Conservation (phyloP, 2,113 vertebrate genomes). For the Saiga tatarica region DNA sequence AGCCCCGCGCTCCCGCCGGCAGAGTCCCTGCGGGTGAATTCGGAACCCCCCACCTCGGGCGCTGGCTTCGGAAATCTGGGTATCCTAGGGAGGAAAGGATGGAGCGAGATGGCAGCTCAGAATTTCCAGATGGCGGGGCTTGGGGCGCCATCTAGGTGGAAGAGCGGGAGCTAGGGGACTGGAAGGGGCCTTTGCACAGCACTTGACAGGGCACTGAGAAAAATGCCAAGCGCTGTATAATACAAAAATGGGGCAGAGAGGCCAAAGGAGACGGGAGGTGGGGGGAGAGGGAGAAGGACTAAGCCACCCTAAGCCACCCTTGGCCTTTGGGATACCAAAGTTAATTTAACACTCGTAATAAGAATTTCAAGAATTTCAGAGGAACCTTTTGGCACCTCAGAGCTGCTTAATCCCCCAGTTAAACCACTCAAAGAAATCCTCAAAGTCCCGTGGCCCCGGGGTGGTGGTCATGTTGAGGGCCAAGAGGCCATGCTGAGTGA, state of each 20-base stretch:
- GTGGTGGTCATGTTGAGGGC: neutral
- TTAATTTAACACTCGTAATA: neutral
- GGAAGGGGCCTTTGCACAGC: slow-evolving; percentile 34
- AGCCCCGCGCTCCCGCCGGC: neutral
- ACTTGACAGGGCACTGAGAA: neutral
- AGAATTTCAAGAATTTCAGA: neutral
- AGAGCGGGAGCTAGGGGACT: slow-evolving; percentile 29
- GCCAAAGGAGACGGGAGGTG: neutral
- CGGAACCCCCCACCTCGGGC: neutral
- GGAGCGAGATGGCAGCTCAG: neutral
- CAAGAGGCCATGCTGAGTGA: neutral
- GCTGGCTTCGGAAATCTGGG: neutral
- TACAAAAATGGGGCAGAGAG: neutral
- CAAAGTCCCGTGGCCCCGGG: neutral
- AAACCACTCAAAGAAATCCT: slow-evolving; percentile 21
- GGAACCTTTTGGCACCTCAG: neutral
- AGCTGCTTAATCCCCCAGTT: neutral
- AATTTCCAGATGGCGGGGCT: neutral
- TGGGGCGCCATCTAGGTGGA: slow-evolving; percentile 67
- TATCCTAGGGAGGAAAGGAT: neutral
- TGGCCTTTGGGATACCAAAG: neutral
- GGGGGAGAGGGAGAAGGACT: neutral
- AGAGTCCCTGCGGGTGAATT: neutral
- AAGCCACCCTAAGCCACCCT: neutral
- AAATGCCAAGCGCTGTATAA: neutral